These are phyloP conservation scores for Anseranas semipalmata DNA, from an alignment of 2,113 vertebrate species.

Conservation along the genomic window DNA sequence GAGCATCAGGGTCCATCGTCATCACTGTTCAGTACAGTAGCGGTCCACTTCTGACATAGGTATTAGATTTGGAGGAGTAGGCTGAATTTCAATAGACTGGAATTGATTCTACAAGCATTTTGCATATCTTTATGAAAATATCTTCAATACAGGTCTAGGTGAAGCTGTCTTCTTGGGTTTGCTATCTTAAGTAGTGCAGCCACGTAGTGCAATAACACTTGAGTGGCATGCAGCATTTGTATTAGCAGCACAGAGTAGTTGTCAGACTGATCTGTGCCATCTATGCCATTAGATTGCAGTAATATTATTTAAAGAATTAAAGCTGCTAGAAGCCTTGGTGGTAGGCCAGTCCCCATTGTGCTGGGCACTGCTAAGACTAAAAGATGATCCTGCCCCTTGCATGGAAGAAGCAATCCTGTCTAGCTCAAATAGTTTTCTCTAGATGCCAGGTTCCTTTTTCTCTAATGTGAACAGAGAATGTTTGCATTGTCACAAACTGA, in stretches of 20 bases:
- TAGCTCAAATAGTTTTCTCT: neutral
- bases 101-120: neutral
- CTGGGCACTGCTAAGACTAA: neutral
- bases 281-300: neutral
- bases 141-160: fast-evolving
- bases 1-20: neutral
- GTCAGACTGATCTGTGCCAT: neutral
- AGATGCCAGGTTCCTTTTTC: neutral
- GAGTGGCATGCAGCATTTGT: neutral
- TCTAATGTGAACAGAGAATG: neutral
- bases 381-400: neutral
- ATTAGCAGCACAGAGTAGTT: neutral
- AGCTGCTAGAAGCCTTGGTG: neutral
- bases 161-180: neutral
- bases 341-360: neutral
- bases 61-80: neutral
- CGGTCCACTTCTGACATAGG: neutral
- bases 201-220: fast-evolving
- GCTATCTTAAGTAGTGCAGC: neutral
- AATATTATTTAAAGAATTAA: neutral
- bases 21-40: fast-evolving
- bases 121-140: neutral
- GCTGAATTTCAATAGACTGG: neutral
- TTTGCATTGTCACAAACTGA: neutral
- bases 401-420: neutral